Base-by-base conservation (phyloP, 35 echinoderm and acorn worm species). In the Amphiura filiformis region DNA sequence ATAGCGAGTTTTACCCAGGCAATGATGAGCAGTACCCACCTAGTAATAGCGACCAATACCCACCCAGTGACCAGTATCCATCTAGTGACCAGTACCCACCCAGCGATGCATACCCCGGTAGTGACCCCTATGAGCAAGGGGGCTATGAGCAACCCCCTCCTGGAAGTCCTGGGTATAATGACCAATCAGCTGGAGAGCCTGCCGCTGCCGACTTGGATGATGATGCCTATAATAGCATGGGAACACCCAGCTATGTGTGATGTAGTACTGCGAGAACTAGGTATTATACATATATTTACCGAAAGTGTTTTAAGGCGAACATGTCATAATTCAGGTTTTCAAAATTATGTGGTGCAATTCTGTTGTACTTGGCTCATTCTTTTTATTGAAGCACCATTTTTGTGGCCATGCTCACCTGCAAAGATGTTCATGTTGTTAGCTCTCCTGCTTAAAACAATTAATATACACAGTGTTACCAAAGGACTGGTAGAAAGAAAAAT, bases 221-320 rank as follows among this genome's bases (percentile, higher is more conserved):
- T n/a, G 61, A 70, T 70, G 61, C 61, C 15, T 70, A 70, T 23
- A 70, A 70, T 30, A 70, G 61, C 28, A 70, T 70, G 61, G 61
- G 61, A 70, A 70, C 61, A n/a, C 61, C 61, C 26, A 70, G 61
- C 28, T 70, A 70, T 70, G 61, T 70, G 15, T 70, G 61, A 70
- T 11, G 61, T 23, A 47, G 17, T 17, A 47, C 17, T 47, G 41
- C 17, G n/a, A n/a, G n/a, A n/a, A n/a, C n/a, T n/a, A n/a, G n/a
- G 17, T 47, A 9, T 47, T 47, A 17, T 47, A 47, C 41, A 47
- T 47, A 9, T 47, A 17, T 47, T n/a, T n/a, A n/a, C n/a, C n/a
- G n/a, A n/a, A n/a, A n/a, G n/a, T n/a, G n/a, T n/a, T n/a, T n/a
- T n/a, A n/a, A n/a, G n/a, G n/a, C n/a, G n/a, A n/a, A n/a, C n/a